Evolutionary conservation across 2,797 vertebrate genomes (phyloP), one percentile per base, ranked within the genome.

Genomic region (Pseudopleuronectes americanus): DNA sequence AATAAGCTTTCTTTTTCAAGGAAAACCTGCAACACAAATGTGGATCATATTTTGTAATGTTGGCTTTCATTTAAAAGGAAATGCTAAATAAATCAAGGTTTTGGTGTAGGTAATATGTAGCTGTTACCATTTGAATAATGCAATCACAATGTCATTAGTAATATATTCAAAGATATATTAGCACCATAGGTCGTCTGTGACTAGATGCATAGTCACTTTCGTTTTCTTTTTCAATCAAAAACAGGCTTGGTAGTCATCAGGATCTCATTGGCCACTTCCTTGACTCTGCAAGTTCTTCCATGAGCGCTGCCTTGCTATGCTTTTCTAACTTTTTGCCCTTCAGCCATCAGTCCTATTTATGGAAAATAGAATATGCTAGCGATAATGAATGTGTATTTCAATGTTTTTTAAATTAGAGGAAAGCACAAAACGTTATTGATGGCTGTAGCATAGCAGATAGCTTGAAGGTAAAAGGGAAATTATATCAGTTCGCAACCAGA

Each of bases 391-490:
- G 10, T 67, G 12, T 31, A 68, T 71, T 62, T 65, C 6, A n/a
- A 33, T 61, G 19, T 56, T 68, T 82, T 73, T 62, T 57, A 63
- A 63, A 61, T 62, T 24, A 66, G 54, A 26, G 22, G 9, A 62
- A 72, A 64, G 47, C 41, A 77, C 41, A 26, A 80, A 80, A 58
- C 22, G 43, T 64, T 68, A 68, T 26, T 78, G 57, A 79, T 66
- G 52, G 24, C 28, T 51, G 51, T 13, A 48, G 28, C 19, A 45
- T 28, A 12, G 19, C 26, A 31, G 22, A 65, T 45, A 22, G 66
- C 64, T 69, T 59, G 41, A 52, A 60, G 75, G 45, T 55, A 53
- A 48, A 71, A 52, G 24, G 19, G 17, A 66, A 61, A 70, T 69
- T 38, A 23, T 63, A 23, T 36, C 1, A 21, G 17, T 62, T 68